A percentile compares a stretch with the other conserved stretches of the same genome.
These are phyloP conservation scores for Thumatha senex DNA, from an alignment of 2,888 invertebrate species.

Conservation along the genomic window DNA sequence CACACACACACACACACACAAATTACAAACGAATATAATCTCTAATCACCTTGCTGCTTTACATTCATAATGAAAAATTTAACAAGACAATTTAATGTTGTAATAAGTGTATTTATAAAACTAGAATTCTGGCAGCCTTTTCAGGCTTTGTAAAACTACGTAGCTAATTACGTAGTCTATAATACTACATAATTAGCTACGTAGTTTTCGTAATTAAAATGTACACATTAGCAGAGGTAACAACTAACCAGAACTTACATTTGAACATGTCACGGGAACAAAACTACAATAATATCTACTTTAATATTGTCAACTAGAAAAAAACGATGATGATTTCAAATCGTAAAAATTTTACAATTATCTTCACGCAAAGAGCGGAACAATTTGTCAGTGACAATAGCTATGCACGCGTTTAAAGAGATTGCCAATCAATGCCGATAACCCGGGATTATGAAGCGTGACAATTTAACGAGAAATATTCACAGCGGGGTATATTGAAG, in stretches of 20 bases:
- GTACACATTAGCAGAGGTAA: not conserved
- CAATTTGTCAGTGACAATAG: constrained; percentile 37
- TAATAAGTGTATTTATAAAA: too few species aligned
- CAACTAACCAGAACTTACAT: constrained; percentile 1
- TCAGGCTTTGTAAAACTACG: too few species aligned
- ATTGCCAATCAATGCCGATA: constrained; percentile 42
- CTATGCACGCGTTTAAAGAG: constrained; percentile 35
- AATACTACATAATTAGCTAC: not conserved
- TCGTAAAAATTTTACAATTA: constrained; percentile 29
- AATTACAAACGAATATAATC: too few species aligned
- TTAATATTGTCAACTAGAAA: not conserved
- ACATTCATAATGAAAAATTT: too few species aligned
- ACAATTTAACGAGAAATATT: constrained; percentile 56
- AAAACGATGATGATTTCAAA: constrained; percentile 7
- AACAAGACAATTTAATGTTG: too few species aligned
- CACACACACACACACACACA: too few species aligned
- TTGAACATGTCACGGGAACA: not conserved
- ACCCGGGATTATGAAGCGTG: constrained; percentile 48
- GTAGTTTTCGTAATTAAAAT: not conserved
- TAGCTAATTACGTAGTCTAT: not conserved
- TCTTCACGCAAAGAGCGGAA: constrained; percentile 28
- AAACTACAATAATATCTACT: not conserved
- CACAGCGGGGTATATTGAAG: constrained; percentile 14
- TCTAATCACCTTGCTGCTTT: too few species aligned
- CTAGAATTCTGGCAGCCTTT: too few species aligned